These are phyloP conservation scores for Smutsia temminckii DNA, from an alignment of 2,797 vertebrate genomes.

Conservation along the genomic window DNA sequence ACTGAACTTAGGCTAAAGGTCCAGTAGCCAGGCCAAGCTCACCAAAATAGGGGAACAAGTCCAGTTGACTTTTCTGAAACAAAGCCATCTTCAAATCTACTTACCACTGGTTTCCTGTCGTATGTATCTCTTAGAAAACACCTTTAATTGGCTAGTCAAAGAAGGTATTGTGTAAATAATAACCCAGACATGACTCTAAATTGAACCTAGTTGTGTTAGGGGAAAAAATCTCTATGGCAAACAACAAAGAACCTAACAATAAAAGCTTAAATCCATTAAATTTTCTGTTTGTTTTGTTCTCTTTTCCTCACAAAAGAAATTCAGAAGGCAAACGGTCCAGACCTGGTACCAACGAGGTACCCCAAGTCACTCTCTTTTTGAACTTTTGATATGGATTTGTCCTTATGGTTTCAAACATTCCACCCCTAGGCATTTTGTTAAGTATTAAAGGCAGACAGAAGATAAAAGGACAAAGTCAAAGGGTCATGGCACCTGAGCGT, in stretches of 20 bases:
- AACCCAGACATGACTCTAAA: not conserved
- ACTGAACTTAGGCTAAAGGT: not conserved
- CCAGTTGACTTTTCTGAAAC: not conserved
- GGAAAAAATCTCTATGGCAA: not conserved
- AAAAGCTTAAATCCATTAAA: not conserved
- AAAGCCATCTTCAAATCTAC: not conserved
- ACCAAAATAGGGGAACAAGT: not conserved
- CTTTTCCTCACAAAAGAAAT: not conserved
- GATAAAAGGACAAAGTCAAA: not conserved
- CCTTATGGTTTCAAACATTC: not conserved
- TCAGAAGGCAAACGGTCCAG: not conserved
- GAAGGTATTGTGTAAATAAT: not conserved
- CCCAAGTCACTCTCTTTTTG: not conserved
- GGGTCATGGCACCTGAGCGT: not conserved
- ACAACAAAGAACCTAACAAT: not conserved
- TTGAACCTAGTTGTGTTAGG: not conserved
- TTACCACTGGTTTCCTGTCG: not conserved
- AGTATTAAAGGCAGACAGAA: not conserved
- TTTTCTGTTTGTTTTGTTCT: not conserved
- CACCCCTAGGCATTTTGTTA: not conserved
- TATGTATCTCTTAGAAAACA: not conserved
- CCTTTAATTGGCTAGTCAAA: not conserved
- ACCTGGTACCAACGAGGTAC: not conserved
- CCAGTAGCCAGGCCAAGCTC: not conserved
- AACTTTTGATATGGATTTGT: not conserved